A percentile compares a stretch with the other conserved stretches of the same genome.
Conservation (phyloP, 2,113 vertebrate species). For the Rhinogobius similis region DNA sequence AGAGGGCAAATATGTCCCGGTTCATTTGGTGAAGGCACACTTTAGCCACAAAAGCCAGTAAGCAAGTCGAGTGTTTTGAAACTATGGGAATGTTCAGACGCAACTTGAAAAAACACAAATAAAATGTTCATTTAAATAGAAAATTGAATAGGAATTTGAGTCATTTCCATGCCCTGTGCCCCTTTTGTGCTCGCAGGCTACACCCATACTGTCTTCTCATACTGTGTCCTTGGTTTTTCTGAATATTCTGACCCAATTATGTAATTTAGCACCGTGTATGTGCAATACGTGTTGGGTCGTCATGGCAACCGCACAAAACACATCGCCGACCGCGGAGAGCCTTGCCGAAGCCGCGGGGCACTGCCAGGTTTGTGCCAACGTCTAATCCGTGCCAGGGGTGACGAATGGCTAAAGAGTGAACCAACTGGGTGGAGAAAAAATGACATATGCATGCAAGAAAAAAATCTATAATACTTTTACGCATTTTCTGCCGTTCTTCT, state of each 20-base stretch:
- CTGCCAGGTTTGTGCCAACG: slow-evolving; percentile 74
- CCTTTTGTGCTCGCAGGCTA: neutral
- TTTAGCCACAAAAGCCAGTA: neutral
- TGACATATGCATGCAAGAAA: slow-evolving; percentile 27
- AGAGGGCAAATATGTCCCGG: slow-evolving; percentile 45
- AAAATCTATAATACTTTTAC: neutral
- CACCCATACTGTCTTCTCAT: slow-evolving; percentile 49
- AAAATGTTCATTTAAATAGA: neutral
- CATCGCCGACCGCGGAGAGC: slow-evolving; percentile 77
- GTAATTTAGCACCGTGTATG: slow-evolving; percentile 74
- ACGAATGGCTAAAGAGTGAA: slow-evolving; percentile 74
- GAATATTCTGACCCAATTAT: slow-evolving; percentile 79
- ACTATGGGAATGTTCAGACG: neutral
- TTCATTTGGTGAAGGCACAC: slow-evolving; percentile 30
- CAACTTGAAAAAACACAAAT: neutral
- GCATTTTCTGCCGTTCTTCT: slow-evolving; percentile 79
- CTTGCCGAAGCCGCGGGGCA: slow-evolving; percentile 66
- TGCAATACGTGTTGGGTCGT: slow-evolving; percentile 63
- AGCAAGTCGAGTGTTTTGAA: neutral
- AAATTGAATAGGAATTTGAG: neutral
- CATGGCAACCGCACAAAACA: slow-evolving; percentile 80
- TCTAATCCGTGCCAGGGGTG: slow-evolving; percentile 80
- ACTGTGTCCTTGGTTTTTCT: slow-evolving; percentile 64
- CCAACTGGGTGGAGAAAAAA: slow-evolving; percentile 59
- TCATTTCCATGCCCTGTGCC: neutral